Base-by-base conservation (phyloP, 2,113 vertebrate genomes). In the Micronisus gabar region DNA sequence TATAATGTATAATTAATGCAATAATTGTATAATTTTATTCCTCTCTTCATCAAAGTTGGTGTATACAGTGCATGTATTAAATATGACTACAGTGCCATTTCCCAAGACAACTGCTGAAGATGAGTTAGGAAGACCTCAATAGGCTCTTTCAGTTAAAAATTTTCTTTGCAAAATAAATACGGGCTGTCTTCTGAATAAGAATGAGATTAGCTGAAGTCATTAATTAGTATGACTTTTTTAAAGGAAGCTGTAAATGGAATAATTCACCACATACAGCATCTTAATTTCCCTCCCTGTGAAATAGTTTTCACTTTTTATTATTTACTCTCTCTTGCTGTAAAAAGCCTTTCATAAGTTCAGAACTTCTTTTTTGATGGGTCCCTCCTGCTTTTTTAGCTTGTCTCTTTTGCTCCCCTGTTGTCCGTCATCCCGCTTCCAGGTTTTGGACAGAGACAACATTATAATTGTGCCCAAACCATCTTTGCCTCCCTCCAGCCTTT, bases 141-240 rank as follows among this genome's bases (percentile, higher is more conserved):
- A 95, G 76, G 74, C 89, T 92, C 68, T 82, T 88, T 58, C 76
- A 97, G 88, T 97, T 96, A 96, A 98, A 96, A 67, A 87, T 96
- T 83, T 94, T 96, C 95, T 94, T 90, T 97, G 93, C 70, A 97
- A 97, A 97, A 98, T 97, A 98, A 98, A 97, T 95, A 97, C 63
- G 93, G 63, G 72, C 91, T 97, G 95, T 93, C 92, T 95, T 91
- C 15, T 96, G 93, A 95, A 94, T 97, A 92, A 97, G 81, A 97
- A 97, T 97, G 95, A 95, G 89, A 97, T 96, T 97, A 96, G 93
- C 86, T 89, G 92, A 96, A 98, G 92, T 86, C 71, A 95, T 95
- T 97, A 98, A 97, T 98, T 98, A 97, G 59, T 66, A 88, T 75
- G 84, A 95, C 80, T 94, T 97, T 94, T 95, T 34, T 79, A 97